These are phyloP conservation scores for Smittia sp. DNA, from an alignment of 2,888 invertebrate species.

Conservation along the genomic window DNA sequence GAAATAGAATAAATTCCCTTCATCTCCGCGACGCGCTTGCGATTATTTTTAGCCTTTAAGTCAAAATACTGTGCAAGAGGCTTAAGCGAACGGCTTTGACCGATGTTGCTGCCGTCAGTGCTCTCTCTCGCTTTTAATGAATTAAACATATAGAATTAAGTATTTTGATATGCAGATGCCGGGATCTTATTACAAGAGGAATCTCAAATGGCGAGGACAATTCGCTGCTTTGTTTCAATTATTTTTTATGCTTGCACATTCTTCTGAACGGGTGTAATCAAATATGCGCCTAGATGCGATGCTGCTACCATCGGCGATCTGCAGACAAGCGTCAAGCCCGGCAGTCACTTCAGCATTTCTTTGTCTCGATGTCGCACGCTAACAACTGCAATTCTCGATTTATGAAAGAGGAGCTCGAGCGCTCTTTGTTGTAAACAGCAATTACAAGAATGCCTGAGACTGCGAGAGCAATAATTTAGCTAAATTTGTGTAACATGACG, in stretches of 20 bases:
- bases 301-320: conserved; percentile 7
- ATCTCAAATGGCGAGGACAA: conserved; percentile 25
- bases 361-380: conserved; percentile 14
- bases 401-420: background rate
- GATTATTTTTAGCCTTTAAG: background rate
- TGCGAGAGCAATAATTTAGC: conserved; percentile 20
- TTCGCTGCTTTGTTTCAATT: conserved; percentile 35
- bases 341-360: conserved; percentile 1
- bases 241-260: background rate
- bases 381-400: background rate
- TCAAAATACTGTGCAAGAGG: conserved; percentile 8
- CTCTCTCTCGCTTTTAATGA: background rate
- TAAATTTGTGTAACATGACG: conserved; percentile 14
- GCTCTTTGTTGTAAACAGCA: conserved; percentile 3
- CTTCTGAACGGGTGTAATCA: background rate
- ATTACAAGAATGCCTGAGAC: background rate
- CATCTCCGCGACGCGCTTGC: background rate
- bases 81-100: conserved; percentile 5
- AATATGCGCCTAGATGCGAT: background rate
- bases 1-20: background rate
- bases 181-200: conserved; percentile 17
- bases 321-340: background rate
- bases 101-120: background rate
- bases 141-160: conserved; percentile 32
- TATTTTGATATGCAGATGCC: conserved; percentile 38